Evolutionary conservation across 1,140 invertebrate genomes (phyloP).

Genomic region (Galleria mellonella): DNA sequence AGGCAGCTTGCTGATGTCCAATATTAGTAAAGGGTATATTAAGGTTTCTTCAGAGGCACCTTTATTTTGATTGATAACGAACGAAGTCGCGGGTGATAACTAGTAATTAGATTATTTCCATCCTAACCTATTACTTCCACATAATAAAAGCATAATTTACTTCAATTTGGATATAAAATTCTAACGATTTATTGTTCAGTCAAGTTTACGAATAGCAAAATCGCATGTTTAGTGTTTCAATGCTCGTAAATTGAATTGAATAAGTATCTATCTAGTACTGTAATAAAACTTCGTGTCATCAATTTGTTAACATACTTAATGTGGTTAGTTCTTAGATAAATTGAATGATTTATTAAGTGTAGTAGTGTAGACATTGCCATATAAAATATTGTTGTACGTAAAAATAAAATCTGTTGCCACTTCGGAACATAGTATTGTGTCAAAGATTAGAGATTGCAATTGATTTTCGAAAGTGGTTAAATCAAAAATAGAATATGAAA

Average conservation of each 20-base stretch:
- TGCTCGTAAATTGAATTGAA: constrained; percentile 1
- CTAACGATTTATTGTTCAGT: no score
- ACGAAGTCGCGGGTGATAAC: no score
- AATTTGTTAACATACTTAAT: not conserved
- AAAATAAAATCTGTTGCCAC: no score
- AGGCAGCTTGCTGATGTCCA: no score
- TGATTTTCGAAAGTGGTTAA: not conserved
- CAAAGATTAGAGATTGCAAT: not conserved
- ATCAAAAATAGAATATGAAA: not conserved
- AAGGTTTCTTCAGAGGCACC: no score
- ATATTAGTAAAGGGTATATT: no score
- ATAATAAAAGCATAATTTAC: no score
- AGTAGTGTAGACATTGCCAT: not conserved
- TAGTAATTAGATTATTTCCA: no score
- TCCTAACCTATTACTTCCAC: no score
- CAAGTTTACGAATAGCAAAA: constrained; percentile 2
- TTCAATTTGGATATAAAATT: no score
- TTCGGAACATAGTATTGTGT: not conserved
- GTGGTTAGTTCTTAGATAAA: not conserved
- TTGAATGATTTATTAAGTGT: not conserved
- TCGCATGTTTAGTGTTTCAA: not conserved
- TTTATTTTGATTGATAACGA: no score
- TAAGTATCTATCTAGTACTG: constrained; percentile 1
- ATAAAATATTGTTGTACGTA: not conserved
- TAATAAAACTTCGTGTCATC: not conserved